These are phyloP conservation scores for Solea solea DNA, from an alignment of 2,113 vertebrate species.

Conservation along the genomic window DNA sequence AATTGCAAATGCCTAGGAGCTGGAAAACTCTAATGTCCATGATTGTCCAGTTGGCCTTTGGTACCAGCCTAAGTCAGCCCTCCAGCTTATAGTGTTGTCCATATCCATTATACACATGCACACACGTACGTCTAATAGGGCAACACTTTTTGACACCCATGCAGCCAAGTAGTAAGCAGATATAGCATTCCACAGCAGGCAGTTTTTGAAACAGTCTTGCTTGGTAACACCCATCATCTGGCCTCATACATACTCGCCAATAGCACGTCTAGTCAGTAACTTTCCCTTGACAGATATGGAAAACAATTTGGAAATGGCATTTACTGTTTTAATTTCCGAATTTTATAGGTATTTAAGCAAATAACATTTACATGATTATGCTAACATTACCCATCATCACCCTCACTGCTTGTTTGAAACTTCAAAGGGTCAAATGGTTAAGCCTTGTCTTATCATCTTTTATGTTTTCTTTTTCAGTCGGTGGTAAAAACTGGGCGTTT, in stretches of 20 bases:
- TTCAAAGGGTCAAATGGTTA: background rate
- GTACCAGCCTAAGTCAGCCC: slow-evolving; percentile 63
- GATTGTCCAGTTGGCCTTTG: slow-evolving; percentile 64
- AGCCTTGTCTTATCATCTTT: slow-evolving; percentile 1
- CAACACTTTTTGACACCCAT: slow-evolving; percentile 2
- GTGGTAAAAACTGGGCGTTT: slow-evolving; percentile 95
- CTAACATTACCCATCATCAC: no score
- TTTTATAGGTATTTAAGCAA: no score
- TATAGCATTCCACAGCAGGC: slow-evolving; percentile 47
- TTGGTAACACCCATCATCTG: slow-evolving; percentile 29
- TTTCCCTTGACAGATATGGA: background rate
- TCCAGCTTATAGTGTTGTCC: slow-evolving; percentile 48
- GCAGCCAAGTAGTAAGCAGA: slow-evolving; percentile 29
- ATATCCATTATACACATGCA: slow-evolving; percentile 50
- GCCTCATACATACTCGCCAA: slow-evolving; percentile 7
- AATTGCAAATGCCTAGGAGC: slow-evolving; percentile 70
- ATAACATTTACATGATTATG: no score
- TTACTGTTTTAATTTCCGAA: background rate
- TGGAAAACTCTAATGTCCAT: slow-evolving; percentile 67
- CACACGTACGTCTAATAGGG: background rate
- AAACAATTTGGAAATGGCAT: background rate
- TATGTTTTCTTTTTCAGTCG: slow-evolving; percentile 84
- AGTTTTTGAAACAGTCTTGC: slow-evolving; percentile 7
- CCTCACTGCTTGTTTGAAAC: background rate
- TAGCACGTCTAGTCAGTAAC: slow-evolving; percentile 9